Base-by-base conservation (phyloP, 2,113 vertebrate genomes). In the Talpa occidentalis region DNA sequence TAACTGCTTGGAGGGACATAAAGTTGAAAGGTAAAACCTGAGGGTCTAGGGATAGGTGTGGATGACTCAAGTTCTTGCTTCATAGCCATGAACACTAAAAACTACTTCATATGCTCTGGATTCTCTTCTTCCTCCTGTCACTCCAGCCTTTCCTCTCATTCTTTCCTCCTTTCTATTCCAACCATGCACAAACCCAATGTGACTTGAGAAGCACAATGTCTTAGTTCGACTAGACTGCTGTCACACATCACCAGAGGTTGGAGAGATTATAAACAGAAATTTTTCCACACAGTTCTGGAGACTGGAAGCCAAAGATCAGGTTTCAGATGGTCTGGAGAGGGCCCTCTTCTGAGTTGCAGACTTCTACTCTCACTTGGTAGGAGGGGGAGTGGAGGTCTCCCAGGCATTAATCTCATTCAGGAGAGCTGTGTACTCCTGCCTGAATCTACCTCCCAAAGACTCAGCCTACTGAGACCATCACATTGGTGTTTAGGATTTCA, bases 1-100 rank as follows among this genome's bases (percentile, higher is more conserved):
- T 81, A 54, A 44, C 35, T 66, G 47, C 67, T 49, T 70, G 44
- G n/a, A 83, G n/a, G 35, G 30, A 21, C 3, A 21, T 35, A 66
- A 60, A 66, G 28, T 37, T 35, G 32, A 60, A 37, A 72, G 42
- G 62, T n/a, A 85, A 90, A 90, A 62, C 35, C 19, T 11, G 16
- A 67, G 66, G 49, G 24, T 26, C n/a, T 56, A 32, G 15, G n/a
- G 82, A 8, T 28, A 62, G 37, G n/a, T 59, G 47, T 17, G 6
- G 79, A 24, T 90, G 91, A 85, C 6, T 89, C 64, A 85, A 60
- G 16, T 72, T 79, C 62, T 90, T 94, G 42, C 32, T 59, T 67
- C 47, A 32, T 37, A 35, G 37, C 10, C n/a, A 4, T 54, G 52
- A 24, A 83, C 56, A 64, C 40, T 66, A 42, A 87, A 74, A 80